phyloP scores from a whole-genome alignment of 23 tunicate species.

The Trididemnum miniatum region DNA sequence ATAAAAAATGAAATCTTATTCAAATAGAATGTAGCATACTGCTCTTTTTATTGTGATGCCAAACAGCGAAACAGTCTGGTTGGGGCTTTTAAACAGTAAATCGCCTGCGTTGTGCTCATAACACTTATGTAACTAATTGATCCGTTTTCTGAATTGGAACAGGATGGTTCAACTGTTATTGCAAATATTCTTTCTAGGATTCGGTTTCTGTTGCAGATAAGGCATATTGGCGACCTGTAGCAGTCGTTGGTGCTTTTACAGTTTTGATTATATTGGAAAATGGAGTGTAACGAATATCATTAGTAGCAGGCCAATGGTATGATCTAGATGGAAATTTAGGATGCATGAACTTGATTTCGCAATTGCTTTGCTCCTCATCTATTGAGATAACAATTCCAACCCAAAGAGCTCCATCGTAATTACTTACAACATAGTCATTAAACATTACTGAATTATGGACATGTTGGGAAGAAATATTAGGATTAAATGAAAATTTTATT shows the following conservation, averaged over 20 bases:
- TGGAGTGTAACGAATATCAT: constrained; percentile 13
- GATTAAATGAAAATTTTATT: no score
- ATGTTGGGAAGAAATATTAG: no score
- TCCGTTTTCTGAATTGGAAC: no score
- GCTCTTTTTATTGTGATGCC: no score
- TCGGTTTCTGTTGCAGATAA: not conserved
- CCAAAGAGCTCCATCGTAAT: constrained; percentile 19
- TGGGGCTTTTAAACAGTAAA: no score
- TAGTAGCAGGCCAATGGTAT: constrained; percentile 14
- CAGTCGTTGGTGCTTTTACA: constrained; percentile 8
- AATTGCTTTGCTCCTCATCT: not conserved
- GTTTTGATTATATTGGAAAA: constrained; percentile 1
- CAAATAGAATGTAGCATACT: no score
- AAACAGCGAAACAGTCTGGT: no score
- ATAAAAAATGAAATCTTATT: no score
- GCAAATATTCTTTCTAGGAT: not conserved
- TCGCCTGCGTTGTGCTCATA: no score
- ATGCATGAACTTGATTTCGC: constrained; percentile 26
- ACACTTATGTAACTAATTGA: no score
- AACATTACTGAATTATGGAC: no score
- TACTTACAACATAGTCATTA: not conserved
- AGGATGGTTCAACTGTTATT: no score
- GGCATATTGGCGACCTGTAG: constrained; percentile 6
- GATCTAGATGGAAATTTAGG: constrained; percentile 14
- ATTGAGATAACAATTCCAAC: constrained; percentile 25